Conservation (phyloP, 2,113 vertebrate genomes). For the Carlito syrichta region DNA sequence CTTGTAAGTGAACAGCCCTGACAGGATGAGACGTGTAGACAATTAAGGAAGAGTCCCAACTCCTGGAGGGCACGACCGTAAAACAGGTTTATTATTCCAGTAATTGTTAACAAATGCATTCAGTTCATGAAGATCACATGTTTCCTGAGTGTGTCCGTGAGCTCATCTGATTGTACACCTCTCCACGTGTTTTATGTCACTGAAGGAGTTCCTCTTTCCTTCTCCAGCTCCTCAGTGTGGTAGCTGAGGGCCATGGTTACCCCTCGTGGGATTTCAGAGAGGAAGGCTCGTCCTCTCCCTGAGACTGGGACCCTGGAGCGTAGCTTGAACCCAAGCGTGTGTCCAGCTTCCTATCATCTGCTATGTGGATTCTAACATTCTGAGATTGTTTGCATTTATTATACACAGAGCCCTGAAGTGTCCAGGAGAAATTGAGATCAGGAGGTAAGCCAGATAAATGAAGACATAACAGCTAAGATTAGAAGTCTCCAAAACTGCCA, state of each 20-base stretch:
- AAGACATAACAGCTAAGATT: not conserved
- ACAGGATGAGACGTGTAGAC: not conserved
- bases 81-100: not conserved
- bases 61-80: not conserved
- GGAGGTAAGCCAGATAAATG: not conserved
- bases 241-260: not conserved
- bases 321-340: not conserved
- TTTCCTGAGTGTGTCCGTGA: not conserved
- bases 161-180: not conserved
- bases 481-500: not conserved
- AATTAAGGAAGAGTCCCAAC: not conserved
- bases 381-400: not conserved
- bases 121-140: not conserved
- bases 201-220: not conserved
- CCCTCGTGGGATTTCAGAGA: not conserved
- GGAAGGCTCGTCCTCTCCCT: accelerated
- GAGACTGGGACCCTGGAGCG: accelerated
- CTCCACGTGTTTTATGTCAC: not conserved
- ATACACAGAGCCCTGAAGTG: not conserved
- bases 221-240: not conserved
- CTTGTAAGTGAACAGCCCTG: not conserved
- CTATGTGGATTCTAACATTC: not conserved
- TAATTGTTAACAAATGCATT: not conserved
- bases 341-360: not conserved
- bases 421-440: not conserved